A percentile compares a stretch with the other conserved stretches of the same genome.
phyloP scores from a whole-genome alignment of 2,888 invertebrate species.

The Dryobota labecula region DNA sequence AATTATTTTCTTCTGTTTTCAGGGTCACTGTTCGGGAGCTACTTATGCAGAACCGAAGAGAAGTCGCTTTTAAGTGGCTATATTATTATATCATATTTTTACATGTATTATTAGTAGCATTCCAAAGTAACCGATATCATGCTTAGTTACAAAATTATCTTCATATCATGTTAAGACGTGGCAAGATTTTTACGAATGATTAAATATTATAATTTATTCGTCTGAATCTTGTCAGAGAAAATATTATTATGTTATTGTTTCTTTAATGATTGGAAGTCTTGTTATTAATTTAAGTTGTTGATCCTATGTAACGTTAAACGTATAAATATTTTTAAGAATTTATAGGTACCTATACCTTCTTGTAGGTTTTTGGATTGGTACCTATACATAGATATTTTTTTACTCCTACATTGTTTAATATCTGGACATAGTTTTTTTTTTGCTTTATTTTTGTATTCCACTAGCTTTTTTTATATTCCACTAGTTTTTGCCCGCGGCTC shows the following conservation, averaged over 20 bases:
- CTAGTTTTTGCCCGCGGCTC: too few species aligned
- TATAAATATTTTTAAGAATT: constrained; percentile 25
- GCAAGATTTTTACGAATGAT: constrained; percentile 12
- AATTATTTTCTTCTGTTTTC: constrained; percentile 24
- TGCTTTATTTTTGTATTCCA: too few species aligned
- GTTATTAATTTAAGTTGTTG: constrained; percentile 47
- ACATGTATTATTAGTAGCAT: constrained; percentile 39
- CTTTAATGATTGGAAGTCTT: constrained; percentile 27
- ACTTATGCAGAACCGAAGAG: constrained; percentile 35
- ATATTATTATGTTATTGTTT: constrained; percentile 21
- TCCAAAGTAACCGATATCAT: constrained; percentile 53
- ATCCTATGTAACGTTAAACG: constrained; percentile 28
- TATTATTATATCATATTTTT: constrained; percentile 16
- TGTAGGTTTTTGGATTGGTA: background rate
- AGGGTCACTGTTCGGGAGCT: constrained; percentile 50
- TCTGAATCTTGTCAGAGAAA: constrained; percentile 8
- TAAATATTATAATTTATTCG: background rate
- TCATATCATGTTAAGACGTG: constrained; percentile 19
- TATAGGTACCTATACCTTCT: background rate
- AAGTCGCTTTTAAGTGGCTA: constrained; percentile 43
- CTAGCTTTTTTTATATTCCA: background rate
- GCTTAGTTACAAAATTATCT: constrained; percentile 16
- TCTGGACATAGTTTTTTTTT: background rate
- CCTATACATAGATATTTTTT: background rate
- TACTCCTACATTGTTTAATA: background rate